Base-by-base conservation (phyloP, 2,797 vertebrate genomes). In the Bovichtus variegatus region DNA sequence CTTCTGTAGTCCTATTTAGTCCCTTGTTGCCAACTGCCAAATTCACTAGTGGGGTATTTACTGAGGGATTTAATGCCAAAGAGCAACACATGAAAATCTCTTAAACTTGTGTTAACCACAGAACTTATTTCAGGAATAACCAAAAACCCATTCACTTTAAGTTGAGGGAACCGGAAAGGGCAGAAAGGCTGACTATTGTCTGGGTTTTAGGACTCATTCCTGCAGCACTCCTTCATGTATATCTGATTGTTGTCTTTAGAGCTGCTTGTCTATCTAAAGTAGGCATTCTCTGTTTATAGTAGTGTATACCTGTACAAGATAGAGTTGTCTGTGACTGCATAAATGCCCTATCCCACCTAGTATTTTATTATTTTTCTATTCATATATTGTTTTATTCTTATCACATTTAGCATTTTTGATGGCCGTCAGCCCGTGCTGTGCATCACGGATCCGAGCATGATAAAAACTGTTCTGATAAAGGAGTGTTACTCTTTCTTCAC, bases 401-500 rank as follows among this genome's bases (percentile, higher is more conserved):
- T 70, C 19, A 12, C 40, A 1, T 85, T 50, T 75, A 96, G 95
- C 44, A 63, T 96, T 54, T 96, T 73, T 64, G 96, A 97, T 0
- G 95, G 91, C 6, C 94, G 93, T 46, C 91, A 94, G 80, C 94
- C 97, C 0, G 55, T 95, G 6, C 61, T 97, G 78, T 95, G 86
- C 12, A 23, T 94, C 79, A 64, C 91, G 74, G 96, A 96, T 34
- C 90, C 94, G 0, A 6, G 80, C 55, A 86, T 96, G 71, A 82
- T 96, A 58, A 96, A 95, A 92, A 82, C 80, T 0, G 43, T 97
- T 79, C 85, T 97, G 58, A 66, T 97, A 46, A 97, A 96, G 83
- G 96, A 96, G 66, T 96, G 94, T 81, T 96, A 95, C 78, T 84
- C 78, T 6, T 1, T 90, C 77, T 97, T 96, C 74, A 95, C 94